phyloP scores from a whole-genome alignment of 1,140 invertebrate species.

The Mylabris phalerata region DNA sequence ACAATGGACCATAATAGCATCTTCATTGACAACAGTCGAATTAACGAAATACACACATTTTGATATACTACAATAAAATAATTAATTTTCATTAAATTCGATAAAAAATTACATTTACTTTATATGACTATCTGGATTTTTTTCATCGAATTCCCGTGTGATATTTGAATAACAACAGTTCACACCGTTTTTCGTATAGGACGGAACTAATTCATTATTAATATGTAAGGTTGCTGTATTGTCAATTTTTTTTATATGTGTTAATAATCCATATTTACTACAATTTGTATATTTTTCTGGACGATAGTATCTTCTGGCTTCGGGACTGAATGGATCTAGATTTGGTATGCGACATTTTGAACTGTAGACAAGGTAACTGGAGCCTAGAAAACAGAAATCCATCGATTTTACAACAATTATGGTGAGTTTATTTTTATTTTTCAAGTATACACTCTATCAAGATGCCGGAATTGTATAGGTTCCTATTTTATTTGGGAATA shows the following conservation, averaged over 20 bases:
- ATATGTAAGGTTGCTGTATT: conserved; percentile 30
- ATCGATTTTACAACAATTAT: no score
- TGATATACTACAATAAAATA: conserved; percentile 31
- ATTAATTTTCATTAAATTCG: conserved; percentile 20
- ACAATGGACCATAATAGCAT: conserved; percentile 46
- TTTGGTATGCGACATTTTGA: conserved; percentile 62
- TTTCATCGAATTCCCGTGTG: conserved; percentile 3
- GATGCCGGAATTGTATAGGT: no score
- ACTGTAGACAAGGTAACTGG: conserved; percentile 48
- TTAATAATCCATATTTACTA: conserved; percentile 35
- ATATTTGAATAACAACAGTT: conserved; percentile 28
- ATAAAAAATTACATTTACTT: conserved; percentile 18
- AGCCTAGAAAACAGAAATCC: no score
- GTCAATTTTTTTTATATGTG: conserved; percentile 30
- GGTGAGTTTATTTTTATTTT: no score
- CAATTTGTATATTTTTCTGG: conserved; percentile 53
- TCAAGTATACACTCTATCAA: no score
- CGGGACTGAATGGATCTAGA: conserved; percentile 58
- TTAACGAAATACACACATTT: conserved; percentile 43
- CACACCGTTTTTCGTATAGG: conserved; percentile 25
- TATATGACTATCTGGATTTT: conserved; percentile 24
- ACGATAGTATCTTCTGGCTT: conserved; percentile 54
- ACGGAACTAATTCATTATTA: conserved; percentile 20
- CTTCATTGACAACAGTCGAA: conserved; percentile 38
- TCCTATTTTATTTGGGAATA: no score